Conservation (phyloP, 2,113 vertebrate genomes). For the Pongo abelii region DNA sequence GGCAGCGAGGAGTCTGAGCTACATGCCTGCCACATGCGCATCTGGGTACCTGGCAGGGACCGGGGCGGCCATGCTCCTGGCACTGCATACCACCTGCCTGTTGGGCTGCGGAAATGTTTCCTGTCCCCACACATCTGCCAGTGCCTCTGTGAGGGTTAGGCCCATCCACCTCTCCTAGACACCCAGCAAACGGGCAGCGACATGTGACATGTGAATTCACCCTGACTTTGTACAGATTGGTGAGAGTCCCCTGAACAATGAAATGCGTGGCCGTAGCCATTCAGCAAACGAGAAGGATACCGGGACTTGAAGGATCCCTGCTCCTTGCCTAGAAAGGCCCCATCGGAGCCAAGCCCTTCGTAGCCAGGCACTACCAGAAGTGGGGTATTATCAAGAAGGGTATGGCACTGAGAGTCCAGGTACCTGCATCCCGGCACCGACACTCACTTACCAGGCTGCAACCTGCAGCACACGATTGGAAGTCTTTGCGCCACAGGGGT, state of each 20-base stretch:
- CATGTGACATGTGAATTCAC: constrained; percentile 71
- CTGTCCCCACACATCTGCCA: constrained; percentile 74
- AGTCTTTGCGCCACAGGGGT: fast-evolving
- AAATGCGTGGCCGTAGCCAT: constrained; percentile 60
- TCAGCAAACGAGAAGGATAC: constrained; percentile 61
- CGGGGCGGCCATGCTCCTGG: constrained; percentile 67
- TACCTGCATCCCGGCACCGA: neutral
- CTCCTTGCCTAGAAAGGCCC: neutral
- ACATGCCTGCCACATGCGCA: constrained; percentile 54
- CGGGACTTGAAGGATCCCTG: neutral
- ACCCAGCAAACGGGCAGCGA: constrained; percentile 71
- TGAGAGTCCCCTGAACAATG: constrained; percentile 69
- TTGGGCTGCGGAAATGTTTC: constrained; percentile 65
- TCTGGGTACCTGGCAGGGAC: constrained; percentile 69
- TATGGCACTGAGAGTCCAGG: neutral
- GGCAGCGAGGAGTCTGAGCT: constrained; percentile 50
- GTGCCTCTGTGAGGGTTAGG: constrained; percentile 70
- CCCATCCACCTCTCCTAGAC: constrained; percentile 75
- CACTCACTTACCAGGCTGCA: no score
- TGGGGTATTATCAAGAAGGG: fast-evolving
- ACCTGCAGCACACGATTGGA: neutral
- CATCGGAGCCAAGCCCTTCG: neutral
- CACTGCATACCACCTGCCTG: constrained; percentile 55
- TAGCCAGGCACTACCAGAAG: neutral
- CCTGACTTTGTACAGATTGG: constrained; percentile 75